Conservation (phyloP, 2,888 invertebrate genomes). For the Cephalotes varians region DNA sequence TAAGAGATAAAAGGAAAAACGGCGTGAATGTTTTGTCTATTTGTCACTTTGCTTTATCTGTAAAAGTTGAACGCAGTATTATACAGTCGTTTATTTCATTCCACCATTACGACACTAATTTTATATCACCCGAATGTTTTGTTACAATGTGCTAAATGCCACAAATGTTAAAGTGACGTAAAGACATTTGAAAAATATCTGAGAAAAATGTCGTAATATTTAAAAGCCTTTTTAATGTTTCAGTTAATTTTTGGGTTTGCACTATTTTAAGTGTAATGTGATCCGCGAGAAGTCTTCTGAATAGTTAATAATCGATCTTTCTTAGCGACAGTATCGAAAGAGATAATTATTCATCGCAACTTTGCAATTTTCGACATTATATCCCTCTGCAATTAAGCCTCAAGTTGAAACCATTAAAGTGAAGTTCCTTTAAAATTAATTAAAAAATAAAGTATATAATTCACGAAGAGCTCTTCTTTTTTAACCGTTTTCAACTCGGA, state of each 20-base stretch:
- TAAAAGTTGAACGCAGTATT: conserved; percentile 10
- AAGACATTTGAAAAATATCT: background rate
- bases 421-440: conserved; percentile 13
- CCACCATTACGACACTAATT: conserved; percentile 3
- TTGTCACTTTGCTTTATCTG: conserved; percentile 12
- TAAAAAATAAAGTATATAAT: conserved; percentile 9
- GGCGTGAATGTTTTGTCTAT: background rate
- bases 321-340: background rate
- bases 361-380: conserved; percentile 26
- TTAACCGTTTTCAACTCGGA: background rate
- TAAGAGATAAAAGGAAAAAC: conserved; percentile 2
- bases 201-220: background rate
- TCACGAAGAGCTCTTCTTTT: background rate
- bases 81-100: conserved; percentile 13
- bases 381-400: background rate
- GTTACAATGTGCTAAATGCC: background rate
- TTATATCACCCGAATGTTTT: background rate
- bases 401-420: conserved; percentile 28
- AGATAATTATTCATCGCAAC: conserved; percentile 24
- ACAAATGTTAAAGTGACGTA: background rate
- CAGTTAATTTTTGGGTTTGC: background rate
- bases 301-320: background rate
- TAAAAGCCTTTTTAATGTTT: background rate
- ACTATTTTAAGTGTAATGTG: background rate
- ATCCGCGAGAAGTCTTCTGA: background rate